A percentile compares a stretch with the other conserved stretches of the same genome.
Evolutionary conservation across 2,113 vertebrate species (phyloP).

Genomic region (Butorides virescens): DNA sequence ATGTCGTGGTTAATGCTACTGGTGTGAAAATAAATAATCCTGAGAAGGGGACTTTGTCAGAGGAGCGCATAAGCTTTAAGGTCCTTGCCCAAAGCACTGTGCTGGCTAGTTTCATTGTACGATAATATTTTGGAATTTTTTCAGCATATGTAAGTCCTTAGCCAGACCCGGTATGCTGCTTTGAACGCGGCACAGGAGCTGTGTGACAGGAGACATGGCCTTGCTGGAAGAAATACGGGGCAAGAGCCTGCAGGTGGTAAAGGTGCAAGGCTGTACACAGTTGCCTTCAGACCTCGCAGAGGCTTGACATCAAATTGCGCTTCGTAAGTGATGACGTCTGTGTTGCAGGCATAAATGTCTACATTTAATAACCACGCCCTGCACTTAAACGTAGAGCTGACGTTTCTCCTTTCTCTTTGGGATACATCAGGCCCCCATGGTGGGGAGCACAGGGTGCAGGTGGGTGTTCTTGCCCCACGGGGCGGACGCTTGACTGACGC

Average conservation of each 20-base stretch:
- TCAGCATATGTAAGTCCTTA: background rate
- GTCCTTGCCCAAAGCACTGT: background rate
- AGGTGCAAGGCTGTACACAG: background rate
- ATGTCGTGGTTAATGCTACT: rapidly evolving
- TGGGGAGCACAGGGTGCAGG: background rate
- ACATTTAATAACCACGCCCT: background rate
- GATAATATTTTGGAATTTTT: background rate
- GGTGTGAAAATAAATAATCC: background rate
- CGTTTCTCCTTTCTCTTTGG: background rate
- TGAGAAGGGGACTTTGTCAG: background rate
- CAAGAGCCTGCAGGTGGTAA: rapidly evolving
- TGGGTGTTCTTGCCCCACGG: background rate
- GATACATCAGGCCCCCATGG: rapidly evolving
- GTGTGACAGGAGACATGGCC: rapidly evolving
- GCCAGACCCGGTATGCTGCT: background rate
- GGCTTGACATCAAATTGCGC: background rate
- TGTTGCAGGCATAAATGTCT: background rate
- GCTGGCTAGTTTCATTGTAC: background rate
- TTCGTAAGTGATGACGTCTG: background rate
- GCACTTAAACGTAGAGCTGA: background rate
- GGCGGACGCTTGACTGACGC: background rate
- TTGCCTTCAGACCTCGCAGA: background rate
- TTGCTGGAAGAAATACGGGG: background rate
- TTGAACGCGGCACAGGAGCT: rapidly evolving
- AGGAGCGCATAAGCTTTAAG: background rate